Evolutionary conservation across 2,797 vertebrate species (phyloP).

Genomic region (Phylloscopus collybita): DNA sequence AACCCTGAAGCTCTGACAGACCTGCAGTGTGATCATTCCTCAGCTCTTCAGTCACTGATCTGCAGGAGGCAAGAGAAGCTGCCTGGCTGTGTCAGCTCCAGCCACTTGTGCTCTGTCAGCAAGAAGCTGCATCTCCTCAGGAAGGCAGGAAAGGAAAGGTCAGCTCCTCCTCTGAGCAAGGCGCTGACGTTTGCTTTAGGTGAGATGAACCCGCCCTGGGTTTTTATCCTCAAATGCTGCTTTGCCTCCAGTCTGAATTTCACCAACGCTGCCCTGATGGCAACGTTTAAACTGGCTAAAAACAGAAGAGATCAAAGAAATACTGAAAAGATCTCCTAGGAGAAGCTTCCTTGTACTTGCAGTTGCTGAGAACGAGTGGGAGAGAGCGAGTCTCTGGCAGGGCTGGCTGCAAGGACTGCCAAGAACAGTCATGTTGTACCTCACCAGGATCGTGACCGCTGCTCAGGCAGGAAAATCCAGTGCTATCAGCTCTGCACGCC

Average conservation of each 20-base stretch:
- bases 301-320: not conserved
- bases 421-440: not conserved
- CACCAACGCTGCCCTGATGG: not conserved
- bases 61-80: not conserved
- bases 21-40: fast-evolving
- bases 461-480: not conserved
- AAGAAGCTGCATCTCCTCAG: not conserved
- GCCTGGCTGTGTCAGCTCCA: not conserved
- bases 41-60: not conserved
- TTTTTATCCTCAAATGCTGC: not conserved
- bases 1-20: not conserved
- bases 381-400: not conserved
- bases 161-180: not conserved
- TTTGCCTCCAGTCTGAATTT: not conserved
- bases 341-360: not conserved
- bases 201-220: not conserved
- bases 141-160: not conserved
- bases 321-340: not conserved
- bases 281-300: not conserved
- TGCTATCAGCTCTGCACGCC: not conserved
- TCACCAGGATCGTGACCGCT: fast-evolving
- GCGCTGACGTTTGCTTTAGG: fast-evolving
- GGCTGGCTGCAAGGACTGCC: not conserved
- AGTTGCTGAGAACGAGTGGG: not conserved
- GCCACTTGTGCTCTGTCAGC: not conserved